These are phyloP conservation scores for Podarcis cretensis DNA, from an alignment of 2,113 vertebrate species.

Conservation along the genomic window DNA sequence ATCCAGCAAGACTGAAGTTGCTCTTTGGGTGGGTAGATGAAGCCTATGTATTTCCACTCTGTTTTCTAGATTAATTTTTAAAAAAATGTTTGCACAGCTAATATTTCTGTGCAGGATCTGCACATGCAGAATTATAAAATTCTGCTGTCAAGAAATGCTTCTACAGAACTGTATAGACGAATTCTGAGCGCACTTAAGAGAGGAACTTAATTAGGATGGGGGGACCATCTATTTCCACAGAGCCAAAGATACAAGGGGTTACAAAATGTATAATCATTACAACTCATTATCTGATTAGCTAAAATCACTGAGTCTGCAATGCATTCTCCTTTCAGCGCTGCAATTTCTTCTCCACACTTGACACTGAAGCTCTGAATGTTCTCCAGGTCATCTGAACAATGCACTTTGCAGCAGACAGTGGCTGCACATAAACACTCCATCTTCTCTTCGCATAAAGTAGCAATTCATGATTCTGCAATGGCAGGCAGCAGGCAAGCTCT, in stretches of 20 bases:
- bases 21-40: neutral
- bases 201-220: neutral
- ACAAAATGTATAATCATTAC: slow-evolving; percentile 11
- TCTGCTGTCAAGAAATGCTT: neutral
- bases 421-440: slow-evolving; percentile 48
- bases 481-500: slow-evolving; percentile 82
- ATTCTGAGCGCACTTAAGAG: neutral
- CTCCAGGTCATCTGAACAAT: neutral
- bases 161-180: slow-evolving; percentile 27
- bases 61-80: neutral
- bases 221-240: slow-evolving; percentile 27
- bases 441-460: slow-evolving; percentile 25
- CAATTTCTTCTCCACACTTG: neutral
- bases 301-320: neutral
- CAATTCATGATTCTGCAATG: slow-evolving; percentile 80
- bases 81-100: neutral
- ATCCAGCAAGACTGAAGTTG: neutral
- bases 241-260: slow-evolving; percentile 27
- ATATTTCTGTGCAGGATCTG: neutral
- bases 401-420: neutral
- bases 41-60: neutral
- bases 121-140: neutral
- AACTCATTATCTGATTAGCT: neutral
- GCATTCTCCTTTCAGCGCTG: neutral
- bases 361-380: neutral